Percentiles rank a stretch among this genome's conserved stretches.
phyloP scores from a whole-genome alignment of 92 coral and sea anemone genomes.

The Anthopleura xanthogrammica region DNA sequence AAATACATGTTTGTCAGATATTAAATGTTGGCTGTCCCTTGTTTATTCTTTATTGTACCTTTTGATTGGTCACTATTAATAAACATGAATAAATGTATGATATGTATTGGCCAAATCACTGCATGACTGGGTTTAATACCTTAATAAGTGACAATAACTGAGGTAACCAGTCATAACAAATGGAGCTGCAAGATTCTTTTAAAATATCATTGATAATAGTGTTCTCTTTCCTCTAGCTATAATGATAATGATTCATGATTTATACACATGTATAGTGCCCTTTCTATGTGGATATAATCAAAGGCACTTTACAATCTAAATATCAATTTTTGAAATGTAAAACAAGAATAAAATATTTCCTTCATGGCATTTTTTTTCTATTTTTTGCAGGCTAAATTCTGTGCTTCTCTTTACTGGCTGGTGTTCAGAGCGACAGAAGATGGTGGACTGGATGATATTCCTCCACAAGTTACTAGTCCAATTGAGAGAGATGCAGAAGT shows the following conservation, averaged over 20 bases:
- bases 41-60: too few species aligned
- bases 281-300: too few species aligned
- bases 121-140: not conserved
- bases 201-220: too few species aligned
- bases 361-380: not conserved
- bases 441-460: constrained; percentile 82
- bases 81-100: not conserved
- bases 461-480: constrained; percentile 91
- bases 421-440: constrained; percentile 95
- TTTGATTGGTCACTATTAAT: not conserved
- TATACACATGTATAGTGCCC: too few species aligned
- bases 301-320: too few species aligned
- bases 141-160: too few species aligned
- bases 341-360: not conserved
- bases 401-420: constrained; percentile 94
- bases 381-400: constrained; percentile 79
- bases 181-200: too few species aligned
- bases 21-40: too few species aligned
- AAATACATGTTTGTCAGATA: too few species aligned
- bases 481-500: constrained; percentile 85
- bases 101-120: not conserved
- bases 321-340: not conserved
- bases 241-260: too few species aligned
- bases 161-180: too few species aligned
- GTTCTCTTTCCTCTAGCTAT: too few species aligned